Conservation (phyloP, 1,140 invertebrate genomes). For the Halesus radiatus region DNA sequence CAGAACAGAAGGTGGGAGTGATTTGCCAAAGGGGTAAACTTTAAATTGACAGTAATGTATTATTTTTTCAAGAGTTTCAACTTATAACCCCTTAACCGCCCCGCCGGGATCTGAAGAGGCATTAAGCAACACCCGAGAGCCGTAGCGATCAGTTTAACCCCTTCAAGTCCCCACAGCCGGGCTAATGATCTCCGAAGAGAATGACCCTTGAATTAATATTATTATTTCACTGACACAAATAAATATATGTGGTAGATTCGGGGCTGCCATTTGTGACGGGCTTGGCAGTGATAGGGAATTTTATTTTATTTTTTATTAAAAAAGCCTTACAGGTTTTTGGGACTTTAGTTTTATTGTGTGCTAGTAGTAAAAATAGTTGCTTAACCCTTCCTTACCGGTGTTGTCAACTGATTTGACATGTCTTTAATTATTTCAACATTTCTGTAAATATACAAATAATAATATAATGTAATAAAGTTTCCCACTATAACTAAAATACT, state of each 20-base stretch:
- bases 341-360: no score
- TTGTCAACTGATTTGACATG: no score
- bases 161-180: conserved; percentile 47
- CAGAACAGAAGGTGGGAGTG: no score
- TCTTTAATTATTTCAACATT: no score
- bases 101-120: conserved; percentile 3
- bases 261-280: conserved; percentile 39
- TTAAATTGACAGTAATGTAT: conserved; percentile 7
- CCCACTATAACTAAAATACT: no score
- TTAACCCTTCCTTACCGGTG: no score
- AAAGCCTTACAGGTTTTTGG: no score
- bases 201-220: conserved; percentile 58
- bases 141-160: conserved; percentile 49
- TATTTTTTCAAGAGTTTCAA: neutral
- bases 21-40: no score
- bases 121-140: conserved; percentile 27
- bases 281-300: neutral
- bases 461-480: no score
- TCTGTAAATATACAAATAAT: no score
- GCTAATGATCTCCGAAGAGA: conserved; percentile 57
- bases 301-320: no score
- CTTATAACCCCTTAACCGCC: conserved; percentile 12
- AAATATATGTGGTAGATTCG: conserved; percentile 48
- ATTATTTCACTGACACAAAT: conserved; percentile 53
- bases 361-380: no score